Evolutionary conservation across 92 coral and sea anemone species (phyloP).

Genomic region (Porites rus): DNA sequence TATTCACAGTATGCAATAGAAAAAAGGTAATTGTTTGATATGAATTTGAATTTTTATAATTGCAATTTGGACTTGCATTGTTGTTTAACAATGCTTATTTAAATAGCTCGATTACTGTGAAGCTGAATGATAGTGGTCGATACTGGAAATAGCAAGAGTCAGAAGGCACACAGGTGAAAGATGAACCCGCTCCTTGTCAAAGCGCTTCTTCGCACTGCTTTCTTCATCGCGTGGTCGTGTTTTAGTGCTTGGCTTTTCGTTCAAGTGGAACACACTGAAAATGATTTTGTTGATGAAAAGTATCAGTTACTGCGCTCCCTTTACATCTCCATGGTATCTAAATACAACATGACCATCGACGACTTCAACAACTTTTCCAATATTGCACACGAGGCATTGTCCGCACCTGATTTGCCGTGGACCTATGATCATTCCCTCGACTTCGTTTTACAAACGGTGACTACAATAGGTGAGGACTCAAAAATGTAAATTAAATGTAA

Average conservation of each 20-base stretch:
- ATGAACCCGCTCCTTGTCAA: slow-evolving; percentile 28
- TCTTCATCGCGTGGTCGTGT: slow-evolving; percentile 17
- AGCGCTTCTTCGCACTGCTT: slow-evolving; percentile 11
- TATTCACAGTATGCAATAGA: too few relatives aligned
- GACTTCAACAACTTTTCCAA: slow-evolving; percentile 46
- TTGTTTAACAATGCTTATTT: too few relatives aligned
- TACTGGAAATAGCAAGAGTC: too few relatives aligned
- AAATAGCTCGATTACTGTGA: too few relatives aligned
- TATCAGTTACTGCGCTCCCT: slow-evolving; percentile 14
- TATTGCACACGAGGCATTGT: slow-evolving; percentile 39
- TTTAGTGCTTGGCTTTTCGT: slow-evolving; percentile 48
- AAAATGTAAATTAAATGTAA: too few relatives aligned
- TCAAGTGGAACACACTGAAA: slow-evolving; percentile 40
- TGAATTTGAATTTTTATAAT: too few relatives aligned
- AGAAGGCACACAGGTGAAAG: not conserved
- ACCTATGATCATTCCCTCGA: slow-evolving; percentile 4
- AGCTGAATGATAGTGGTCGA: too few relatives aligned
- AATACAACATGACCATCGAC: slow-evolving; percentile 58
- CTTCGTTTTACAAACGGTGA: slow-evolving; percentile 43
- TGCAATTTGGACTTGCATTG: too few relatives aligned
- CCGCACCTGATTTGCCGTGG: slow-evolving; percentile 39
- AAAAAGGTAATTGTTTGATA: too few relatives aligned
- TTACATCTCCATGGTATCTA: slow-evolving; percentile 41
- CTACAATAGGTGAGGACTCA: not conserved
- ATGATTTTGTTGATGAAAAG: slow-evolving; percentile 5